Evolutionary conservation across 2,888 invertebrate species (phyloP).

Genomic region (Rhaphigaster nebulosa): DNA sequence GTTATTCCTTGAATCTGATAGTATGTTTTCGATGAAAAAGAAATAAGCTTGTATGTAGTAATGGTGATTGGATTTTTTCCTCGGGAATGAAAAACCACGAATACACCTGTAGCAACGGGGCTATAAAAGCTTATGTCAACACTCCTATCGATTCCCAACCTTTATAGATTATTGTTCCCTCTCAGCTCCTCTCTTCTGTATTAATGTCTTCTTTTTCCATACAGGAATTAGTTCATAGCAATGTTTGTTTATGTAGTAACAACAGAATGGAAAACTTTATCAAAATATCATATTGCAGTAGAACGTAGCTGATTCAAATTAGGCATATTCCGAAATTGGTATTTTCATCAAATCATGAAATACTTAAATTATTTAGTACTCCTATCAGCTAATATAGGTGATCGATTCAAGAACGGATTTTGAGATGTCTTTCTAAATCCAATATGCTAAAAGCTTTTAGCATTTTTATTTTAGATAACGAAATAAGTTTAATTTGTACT

Average conservation of each 20-base stretch:
- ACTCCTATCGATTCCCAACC: not conserved
- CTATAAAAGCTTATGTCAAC: not conserved
- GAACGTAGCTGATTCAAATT: too few species aligned
- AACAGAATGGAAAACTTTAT: too few species aligned
- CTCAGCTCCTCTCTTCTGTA: not conserved
- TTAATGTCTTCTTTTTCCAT: not conserved
- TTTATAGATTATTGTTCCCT: conserved; percentile 9
- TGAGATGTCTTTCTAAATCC: too few species aligned
- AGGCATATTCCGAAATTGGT: too few species aligned
- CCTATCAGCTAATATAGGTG: too few species aligned
- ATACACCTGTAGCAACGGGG: conserved; percentile 34
- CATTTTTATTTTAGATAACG: too few species aligned
- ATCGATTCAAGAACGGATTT: too few species aligned
- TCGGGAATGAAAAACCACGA: conserved; percentile 30
- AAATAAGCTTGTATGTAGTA: not conserved
- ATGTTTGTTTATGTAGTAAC: not conserved
- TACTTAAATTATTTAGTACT: too few species aligned
- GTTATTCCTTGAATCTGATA: not conserved
- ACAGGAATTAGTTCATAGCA: not conserved
- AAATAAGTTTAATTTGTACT: too few species aligned
- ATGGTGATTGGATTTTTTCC: conserved; percentile 39
- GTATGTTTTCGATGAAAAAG: not conserved
- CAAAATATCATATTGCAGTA: too few species aligned
- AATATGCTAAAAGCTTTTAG: too few species aligned
- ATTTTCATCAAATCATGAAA: too few species aligned